Evolutionary conservation across 2,888 invertebrate species (phyloP), one percentile per base, ranked within the genome.

Genomic region (Drosophila ustulata): DNA sequence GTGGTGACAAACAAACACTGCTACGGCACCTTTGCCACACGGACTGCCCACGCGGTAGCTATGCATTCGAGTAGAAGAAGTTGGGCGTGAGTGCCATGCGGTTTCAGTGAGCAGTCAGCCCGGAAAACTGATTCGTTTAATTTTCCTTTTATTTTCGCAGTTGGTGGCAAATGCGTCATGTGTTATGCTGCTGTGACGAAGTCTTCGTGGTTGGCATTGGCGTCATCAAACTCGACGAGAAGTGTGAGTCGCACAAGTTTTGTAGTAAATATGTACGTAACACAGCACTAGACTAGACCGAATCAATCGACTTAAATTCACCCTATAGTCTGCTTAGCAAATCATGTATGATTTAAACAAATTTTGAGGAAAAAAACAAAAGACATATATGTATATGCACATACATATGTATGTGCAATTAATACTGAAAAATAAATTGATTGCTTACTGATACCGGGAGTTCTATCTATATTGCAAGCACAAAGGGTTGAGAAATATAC

Each of bases 141-240:
- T 68, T 73, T 52, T 55, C 34, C 26, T 58, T 53, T 53, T 62
- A 37, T 55, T 32, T 56, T 68, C 82, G 59, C 88, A 78, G 69
- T 74, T 78, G 88, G 85, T 74, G 85, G 68, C 61, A 75, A 66
- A 69, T 75, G 72, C 76, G 80, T 85, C 86, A 79, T 67, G 47
- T 51, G 59, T 53, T 51, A 32, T 37, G 26, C 43, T 58, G 25
- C 26, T 50, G 13, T 32, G 11, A 25, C 51, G 61, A 58, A 50
- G 57, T 34, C 71, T 68, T 62, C 66, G 81, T 66, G 66, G 59
- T 66, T 37, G 62, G 51, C 62, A 59, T 53, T 53, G 53, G 46
- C 37, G 47, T 41, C 68, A 78, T 61, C 57, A 78, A 34, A 9
- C 41, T 41, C 52, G 13, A 39, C 46, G 30, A 26, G 6, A 5